Percentiles rank a stretch among this genome's conserved stretches.
Evolutionary conservation across 2,888 invertebrate genomes (phyloP).

Genomic region (Amphipyra berbera): DNA sequence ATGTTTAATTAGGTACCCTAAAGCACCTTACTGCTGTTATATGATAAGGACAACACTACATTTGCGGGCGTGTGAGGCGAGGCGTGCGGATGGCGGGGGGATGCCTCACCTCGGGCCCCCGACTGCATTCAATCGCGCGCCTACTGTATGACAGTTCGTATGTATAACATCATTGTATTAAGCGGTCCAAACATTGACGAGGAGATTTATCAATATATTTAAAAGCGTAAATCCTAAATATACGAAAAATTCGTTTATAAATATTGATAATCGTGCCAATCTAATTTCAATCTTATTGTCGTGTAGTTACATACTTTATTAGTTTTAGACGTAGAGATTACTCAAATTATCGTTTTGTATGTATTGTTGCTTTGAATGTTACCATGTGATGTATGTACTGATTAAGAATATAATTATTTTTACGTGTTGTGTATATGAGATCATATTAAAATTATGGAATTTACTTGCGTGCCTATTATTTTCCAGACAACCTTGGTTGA

Average conservation of each 20-base stretch:
- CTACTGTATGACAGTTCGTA: too few relatives aligned
- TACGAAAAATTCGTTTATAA: background rate
- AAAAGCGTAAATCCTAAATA: background rate
- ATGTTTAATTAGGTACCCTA: too few relatives aligned
- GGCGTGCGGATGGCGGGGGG: too few relatives aligned
- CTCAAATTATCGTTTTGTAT: constrained; percentile 25
- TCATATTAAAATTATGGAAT: constrained; percentile 49
- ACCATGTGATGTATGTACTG: constrained; percentile 40
- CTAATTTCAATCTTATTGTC: constrained; percentile 28
- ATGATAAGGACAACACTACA: too few relatives aligned
- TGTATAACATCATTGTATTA: too few relatives aligned
- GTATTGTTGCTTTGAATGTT: constrained; percentile 46
- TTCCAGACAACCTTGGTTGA: too few relatives aligned
- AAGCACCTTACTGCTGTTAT: too few relatives aligned
- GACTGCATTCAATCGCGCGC: too few relatives aligned
- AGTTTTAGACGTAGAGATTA: constrained; percentile 25
- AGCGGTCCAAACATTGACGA: too few relatives aligned
- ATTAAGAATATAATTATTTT: constrained; percentile 47
- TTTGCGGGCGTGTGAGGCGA: too few relatives aligned
- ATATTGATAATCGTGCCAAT: constrained; percentile 38
- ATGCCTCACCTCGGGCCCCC: too few relatives aligned
- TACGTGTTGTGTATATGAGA: constrained; percentile 56
- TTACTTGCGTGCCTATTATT: constrained; percentile 2
- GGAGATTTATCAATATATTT: background rate
- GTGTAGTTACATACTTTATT: constrained; percentile 21